Evolutionary conservation across 1,140 invertebrate species (phyloP).

Genomic region (Andricus grossulariae): DNA sequence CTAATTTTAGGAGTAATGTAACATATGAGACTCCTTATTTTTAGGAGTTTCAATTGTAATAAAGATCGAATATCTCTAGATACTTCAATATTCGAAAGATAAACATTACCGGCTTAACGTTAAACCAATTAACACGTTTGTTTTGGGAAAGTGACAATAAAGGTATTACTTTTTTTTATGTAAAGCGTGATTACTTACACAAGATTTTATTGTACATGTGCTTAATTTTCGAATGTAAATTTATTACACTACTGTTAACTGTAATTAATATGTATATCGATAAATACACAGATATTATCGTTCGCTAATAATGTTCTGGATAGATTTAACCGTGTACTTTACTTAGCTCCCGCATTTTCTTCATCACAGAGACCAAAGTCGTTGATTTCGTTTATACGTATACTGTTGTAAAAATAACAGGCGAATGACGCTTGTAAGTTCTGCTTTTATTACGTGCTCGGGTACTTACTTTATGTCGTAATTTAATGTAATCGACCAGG

Average conservation of each 20-base stretch:
- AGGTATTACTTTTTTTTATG: conserved; percentile 50
- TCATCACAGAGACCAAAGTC: conserved; percentile 40
- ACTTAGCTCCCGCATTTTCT: conserved; percentile 24
- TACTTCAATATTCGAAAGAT: not conserved
- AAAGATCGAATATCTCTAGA: not conserved
- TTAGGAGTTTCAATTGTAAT: not conserved
- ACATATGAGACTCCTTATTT: not conserved
- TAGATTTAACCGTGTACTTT: conserved; percentile 44
- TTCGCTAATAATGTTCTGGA: conserved; percentile 23
- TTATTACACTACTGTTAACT: conserved; percentile 49
- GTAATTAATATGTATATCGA: conserved; percentile 45
- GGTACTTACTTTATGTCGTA: conserved; percentile 19
- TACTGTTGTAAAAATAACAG: conserved; percentile 33
- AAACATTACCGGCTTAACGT: conserved; percentile 33
- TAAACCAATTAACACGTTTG: conserved; percentile 11
- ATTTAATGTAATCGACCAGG: conserved; percentile 8
- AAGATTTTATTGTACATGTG: conserved; percentile 46
- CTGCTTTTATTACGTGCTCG: not conserved
- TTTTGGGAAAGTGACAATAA: conserved; percentile 50
- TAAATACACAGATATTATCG: conserved; percentile 38
- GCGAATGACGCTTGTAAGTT: conserved; percentile 5
- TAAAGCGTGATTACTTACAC: conserved; percentile 48
- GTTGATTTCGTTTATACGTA: conserved; percentile 37
- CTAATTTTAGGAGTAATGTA: not conserved
- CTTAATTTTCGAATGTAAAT: conserved; percentile 60